Base-by-base conservation (phyloP, 2,888 invertebrate genomes). In the Trachelus tabidus region DNA sequence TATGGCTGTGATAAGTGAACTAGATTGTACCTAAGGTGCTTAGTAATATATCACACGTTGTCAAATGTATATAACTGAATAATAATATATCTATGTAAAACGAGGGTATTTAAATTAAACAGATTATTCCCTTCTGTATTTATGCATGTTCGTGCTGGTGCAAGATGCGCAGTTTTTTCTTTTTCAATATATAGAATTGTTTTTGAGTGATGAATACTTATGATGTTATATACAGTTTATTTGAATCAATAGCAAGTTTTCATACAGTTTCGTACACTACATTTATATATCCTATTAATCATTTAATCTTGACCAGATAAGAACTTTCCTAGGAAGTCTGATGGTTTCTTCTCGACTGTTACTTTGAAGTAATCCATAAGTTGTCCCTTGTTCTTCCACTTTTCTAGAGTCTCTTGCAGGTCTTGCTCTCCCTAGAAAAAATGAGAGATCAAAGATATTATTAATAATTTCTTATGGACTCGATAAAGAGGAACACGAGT, bases 271-370 rank as follows among this genome's bases (percentile, higher is more conserved):
- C 40, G 33, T 71, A 75, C 15, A 37, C 35, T 69, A 75, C 30
- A 35, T 40, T 31, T 73, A 76, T 12, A 12, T 76, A 34, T 34
- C 34, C 68, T 56, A 56, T 23, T 76, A 77, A 34, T 76, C 68
- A 71, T 82, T 92, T 91, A 94, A 89, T 94, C 94, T 81, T 93
- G 92, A 78, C 96, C 96, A 80, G 94, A 92, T 83, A 97, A 93
- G 92, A 99, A 99, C 92, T 98, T 98, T 0, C 97, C 96, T 35
- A 99, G 92, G 91, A 99, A 99, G 92, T 98, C 98, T 86, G 95
- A 95, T 34, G 98, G 98, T 90, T 97, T 97, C 1, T 95, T 95
- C 83, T 97, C 96, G 76, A 94, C 93, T 0, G 97, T 96, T 75
- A 97, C 97, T 89, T 96, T 96, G 93, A 97, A 98, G 90, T 95